phyloP scores from a whole-genome alignment of 2,113 vertebrate genomes.

The Corythornis madagascariensis region DNA sequence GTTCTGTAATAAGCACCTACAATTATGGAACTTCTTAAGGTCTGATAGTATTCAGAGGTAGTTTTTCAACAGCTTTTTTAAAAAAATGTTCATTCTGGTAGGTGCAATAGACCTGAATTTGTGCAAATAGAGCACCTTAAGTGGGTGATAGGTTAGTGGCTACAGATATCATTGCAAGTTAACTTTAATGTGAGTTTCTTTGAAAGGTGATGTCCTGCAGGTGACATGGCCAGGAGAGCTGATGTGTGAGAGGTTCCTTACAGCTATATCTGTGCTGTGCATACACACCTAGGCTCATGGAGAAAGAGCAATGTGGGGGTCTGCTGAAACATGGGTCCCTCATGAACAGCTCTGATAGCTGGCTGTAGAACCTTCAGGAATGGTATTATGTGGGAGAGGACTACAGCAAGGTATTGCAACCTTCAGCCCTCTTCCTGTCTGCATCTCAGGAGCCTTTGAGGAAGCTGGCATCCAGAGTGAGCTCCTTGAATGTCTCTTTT shows the following conservation, averaged over 20 bases:
- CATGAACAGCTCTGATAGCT: background rate
- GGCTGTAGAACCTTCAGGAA: background rate
- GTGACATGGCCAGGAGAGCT: background rate
- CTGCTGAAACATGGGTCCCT: background rate
- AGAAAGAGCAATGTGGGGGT: rapidly evolving
- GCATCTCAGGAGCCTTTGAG: background rate
- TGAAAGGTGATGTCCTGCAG: background rate
- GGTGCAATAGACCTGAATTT: background rate
- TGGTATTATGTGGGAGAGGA: background rate
- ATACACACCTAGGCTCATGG: rapidly evolving
- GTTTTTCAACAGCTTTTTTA: background rate
- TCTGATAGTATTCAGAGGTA: background rate
- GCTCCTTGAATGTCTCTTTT: conserved; percentile 13
- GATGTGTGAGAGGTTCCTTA: background rate
- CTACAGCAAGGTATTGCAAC: background rate
- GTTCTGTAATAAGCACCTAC: background rate
- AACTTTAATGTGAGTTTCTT: background rate
- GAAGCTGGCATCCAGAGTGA: background rate
- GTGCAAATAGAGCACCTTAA: background rate
- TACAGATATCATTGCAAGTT: background rate
- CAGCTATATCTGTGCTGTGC: background rate
- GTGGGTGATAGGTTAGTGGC: background rate
- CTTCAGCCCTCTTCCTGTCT: background rate
- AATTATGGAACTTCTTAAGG: background rate
- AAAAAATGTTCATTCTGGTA: background rate